Conservation (phyloP, 1,140 invertebrate species). For the Pygmarrhopalites habei region DNA sequence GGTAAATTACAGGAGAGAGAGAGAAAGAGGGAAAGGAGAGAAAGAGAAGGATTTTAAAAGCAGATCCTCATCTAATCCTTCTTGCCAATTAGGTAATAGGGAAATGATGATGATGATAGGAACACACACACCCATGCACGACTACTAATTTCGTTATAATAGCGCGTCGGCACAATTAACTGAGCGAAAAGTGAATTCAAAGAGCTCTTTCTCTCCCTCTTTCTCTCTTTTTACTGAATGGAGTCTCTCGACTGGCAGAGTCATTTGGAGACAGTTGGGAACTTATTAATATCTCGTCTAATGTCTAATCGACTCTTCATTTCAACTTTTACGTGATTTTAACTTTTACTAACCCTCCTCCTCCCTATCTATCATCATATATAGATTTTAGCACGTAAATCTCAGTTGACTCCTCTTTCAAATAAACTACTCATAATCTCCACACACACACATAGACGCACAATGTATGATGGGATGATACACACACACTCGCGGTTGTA, state of each 20-base stretch:
- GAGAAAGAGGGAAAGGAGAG: no score
- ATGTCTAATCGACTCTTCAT: background rate
- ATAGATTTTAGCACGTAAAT: no score
- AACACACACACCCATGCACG: no score
- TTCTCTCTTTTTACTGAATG: background rate
- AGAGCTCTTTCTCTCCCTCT: background rate
- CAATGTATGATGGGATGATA: no score
- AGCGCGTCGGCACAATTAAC: background rate
- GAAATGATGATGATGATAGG: background rate
- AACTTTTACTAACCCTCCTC: no score
- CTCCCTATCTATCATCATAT: no score
- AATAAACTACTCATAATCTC: no score
- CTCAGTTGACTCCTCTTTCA: no score
- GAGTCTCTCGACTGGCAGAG: background rate
- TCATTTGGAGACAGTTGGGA: background rate
- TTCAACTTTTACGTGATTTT: background rate
- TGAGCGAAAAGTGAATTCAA: background rate
- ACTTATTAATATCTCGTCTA: background rate
- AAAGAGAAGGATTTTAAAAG: background rate
- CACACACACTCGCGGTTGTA: no score
- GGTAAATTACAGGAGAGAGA: background rate
- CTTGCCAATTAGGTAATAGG: conserved; percentile 1
- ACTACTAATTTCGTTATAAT: conserved; percentile 3
- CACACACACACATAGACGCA: no score
- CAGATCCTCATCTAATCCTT: background rate